Percentiles rank a stretch among this genome's conserved stretches.
These are phyloP conservation scores for Brachypodius melanocephalos DNA, from an alignment of 2,113 vertebrate genomes.

Conservation along the genomic window DNA sequence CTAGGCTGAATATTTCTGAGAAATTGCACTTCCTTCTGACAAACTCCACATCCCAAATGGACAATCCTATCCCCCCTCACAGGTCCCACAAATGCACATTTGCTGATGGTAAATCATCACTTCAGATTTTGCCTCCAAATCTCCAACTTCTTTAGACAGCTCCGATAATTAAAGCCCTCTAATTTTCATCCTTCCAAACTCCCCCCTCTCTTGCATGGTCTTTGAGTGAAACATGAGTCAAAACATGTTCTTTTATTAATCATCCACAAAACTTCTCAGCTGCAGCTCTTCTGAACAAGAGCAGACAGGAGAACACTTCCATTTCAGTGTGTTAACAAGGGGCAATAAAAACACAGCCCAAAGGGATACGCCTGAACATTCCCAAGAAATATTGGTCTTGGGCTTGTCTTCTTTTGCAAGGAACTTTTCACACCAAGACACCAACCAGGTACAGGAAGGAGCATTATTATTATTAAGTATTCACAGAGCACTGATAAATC, in stretches of 20 bases:
- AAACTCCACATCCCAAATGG: background rate
- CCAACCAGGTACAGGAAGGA: background rate
- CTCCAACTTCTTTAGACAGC: background rate
- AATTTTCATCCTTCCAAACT: background rate
- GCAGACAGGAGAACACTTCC: background rate
- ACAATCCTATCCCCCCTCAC: background rate
- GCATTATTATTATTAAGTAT: background rate
- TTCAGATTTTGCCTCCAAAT: background rate
- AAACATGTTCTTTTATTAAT: background rate
- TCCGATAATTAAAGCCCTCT: background rate
- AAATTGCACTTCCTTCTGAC: background rate
- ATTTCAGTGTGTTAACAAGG: background rate
- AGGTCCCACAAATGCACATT: background rate
- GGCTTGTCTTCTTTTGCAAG: background rate
- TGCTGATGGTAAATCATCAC: background rate
- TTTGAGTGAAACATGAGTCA: background rate
- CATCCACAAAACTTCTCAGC: background rate
- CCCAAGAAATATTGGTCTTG: background rate
- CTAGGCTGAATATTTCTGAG: background rate
- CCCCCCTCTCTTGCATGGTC: accelerated
- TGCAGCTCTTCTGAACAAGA: background rate
- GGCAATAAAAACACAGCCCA: background rate
- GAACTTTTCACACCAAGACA: background rate
- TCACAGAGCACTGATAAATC: background rate
- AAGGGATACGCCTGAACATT: background rate